Evolutionary conservation across 1,140 invertebrate species (phyloP).

Genomic region (Piezodorus guildinii): DNA sequence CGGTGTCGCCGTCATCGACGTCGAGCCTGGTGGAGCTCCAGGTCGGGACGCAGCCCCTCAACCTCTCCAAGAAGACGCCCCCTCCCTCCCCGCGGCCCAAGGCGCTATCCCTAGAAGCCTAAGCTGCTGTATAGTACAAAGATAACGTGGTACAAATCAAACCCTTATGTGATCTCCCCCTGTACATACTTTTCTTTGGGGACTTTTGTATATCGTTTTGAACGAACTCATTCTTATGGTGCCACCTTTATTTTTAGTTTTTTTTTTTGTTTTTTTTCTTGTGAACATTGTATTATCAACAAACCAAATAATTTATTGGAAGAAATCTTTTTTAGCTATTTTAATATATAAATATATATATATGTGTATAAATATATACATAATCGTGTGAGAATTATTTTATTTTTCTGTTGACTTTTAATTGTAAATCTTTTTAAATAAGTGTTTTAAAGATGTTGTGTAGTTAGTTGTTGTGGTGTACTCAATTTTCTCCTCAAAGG

Average conservation of each 20-base stretch:
- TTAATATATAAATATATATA: conserved; percentile 11
- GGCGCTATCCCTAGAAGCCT: conserved; percentile 45
- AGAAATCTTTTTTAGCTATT: conserved; percentile 30
- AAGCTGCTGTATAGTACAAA: conserved; percentile 28
- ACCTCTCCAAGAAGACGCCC: conserved; percentile 78
- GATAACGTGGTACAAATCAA: conserved; percentile 31
- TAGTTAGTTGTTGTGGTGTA: conserved; percentile 19
- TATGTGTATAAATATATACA: conserved; percentile 3
- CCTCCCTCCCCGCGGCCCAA: conserved; percentile 52
- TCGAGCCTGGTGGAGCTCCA: conserved; percentile 56
- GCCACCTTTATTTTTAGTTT: conserved; percentile 41
- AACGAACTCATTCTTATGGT: conserved; percentile 31
- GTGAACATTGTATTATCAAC: conserved; percentile 25
- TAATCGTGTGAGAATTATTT: conserved; percentile 14
- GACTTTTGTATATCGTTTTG: conserved; percentile 30
- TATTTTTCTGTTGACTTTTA: not conserved
- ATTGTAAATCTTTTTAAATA: conserved; percentile 16
- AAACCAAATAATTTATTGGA: conserved; percentile 55
- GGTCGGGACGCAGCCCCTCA: conserved; percentile 71
- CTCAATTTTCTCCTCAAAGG: not conserved
- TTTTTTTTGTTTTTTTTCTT: conserved; percentile 1
- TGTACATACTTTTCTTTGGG: conserved; percentile 20
- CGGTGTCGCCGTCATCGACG: conserved; percentile 10
- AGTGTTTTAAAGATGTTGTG: conserved; percentile 18
- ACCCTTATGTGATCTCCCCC: conserved; percentile 29